Percentiles rank a stretch among this genome's conserved stretches.
phyloP scores from a whole-genome alignment of 2,113 vertebrate species.

The Ophthalmolycus amberensis region DNA sequence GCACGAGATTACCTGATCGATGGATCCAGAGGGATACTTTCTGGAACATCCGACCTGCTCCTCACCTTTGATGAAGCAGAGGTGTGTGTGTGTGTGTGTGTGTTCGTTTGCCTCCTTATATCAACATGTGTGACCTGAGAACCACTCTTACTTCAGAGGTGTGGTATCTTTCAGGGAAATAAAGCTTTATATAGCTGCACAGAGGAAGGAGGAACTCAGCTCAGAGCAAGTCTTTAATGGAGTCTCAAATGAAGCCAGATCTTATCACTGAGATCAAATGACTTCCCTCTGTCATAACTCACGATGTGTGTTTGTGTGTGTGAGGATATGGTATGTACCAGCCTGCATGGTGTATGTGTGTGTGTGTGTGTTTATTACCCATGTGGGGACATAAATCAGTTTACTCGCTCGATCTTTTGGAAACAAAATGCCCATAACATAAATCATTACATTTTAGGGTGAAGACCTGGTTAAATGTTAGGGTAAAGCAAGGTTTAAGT shows the following conservation, averaged over 20 bases:
- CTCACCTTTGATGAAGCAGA: slow-evolving; percentile 98
- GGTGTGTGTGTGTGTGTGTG: slow-evolving; percentile 80
- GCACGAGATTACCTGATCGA: slow-evolving; percentile 98
- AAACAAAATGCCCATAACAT: background rate
- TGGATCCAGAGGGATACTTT: slow-evolving; percentile 96
- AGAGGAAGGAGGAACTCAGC: slow-evolving; percentile 66
- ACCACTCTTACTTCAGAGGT: slow-evolving; percentile 48
- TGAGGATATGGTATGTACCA: slow-evolving; percentile 20
- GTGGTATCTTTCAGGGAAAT: slow-evolving; percentile 69
- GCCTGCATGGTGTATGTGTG: slow-evolving; percentile 8
- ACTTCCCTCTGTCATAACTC: slow-evolving; percentile 68
- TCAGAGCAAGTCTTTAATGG: slow-evolving; percentile 60
- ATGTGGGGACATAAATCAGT: background rate
- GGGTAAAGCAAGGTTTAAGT: background rate
- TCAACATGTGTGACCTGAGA: slow-evolving; percentile 32
- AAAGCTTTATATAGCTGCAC: slow-evolving; percentile 72
- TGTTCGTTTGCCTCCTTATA: slow-evolving; percentile 40
- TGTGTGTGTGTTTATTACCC: background rate
- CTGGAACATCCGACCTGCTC: slow-evolving; percentile 96
- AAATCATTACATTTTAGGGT: background rate
- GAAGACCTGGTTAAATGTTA: background rate
- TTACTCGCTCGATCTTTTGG: too few relatives aligned
- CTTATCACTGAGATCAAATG: slow-evolving; percentile 76
- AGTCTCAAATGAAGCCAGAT: slow-evolving; percentile 68
- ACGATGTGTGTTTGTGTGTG: slow-evolving; percentile 49